phyloP scores from a whole-genome alignment of 2,113 vertebrate genomes.

The Gobio gobio region DNA sequence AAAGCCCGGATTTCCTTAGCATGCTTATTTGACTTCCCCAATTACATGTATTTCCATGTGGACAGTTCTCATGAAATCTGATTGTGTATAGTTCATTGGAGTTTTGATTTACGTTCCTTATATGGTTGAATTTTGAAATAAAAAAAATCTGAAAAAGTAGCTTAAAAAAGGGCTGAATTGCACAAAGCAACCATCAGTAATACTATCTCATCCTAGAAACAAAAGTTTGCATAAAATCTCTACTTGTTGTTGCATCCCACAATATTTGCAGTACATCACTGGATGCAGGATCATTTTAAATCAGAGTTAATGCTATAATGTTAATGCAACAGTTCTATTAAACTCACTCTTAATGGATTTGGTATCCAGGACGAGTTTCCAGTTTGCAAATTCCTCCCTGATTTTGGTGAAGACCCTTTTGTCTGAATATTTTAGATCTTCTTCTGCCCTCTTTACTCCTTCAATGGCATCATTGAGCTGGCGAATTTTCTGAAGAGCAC shows the following conservation, averaged over 20 bases:
- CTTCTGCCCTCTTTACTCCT: conserved; percentile 63
- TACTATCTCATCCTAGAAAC: background rate
- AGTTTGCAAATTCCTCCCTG: conserved; percentile 63
- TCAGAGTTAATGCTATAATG: background rate
- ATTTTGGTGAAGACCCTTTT: conserved; percentile 69
- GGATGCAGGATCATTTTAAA: background rate
- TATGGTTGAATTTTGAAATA: no score
- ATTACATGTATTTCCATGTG: no score
- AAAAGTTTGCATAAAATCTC: background rate
- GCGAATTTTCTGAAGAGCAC: conserved; percentile 73
- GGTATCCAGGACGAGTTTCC: conserved; percentile 22
- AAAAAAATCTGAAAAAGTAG: no score
- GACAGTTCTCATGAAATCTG: no score
- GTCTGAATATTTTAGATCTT: background rate
- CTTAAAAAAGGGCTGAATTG: background rate
- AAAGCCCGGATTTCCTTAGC: no score
- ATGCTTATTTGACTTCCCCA: no score
- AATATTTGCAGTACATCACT: no score
- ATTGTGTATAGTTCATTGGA: no score
- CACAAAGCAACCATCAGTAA: background rate
- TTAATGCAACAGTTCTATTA: background rate
- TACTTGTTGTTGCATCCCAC: background rate
- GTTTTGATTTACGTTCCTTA: no score
- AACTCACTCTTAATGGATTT: conserved; percentile 60
- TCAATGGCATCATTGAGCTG: conserved; percentile 67